Base-by-base conservation (phyloP, 1,140 invertebrate genomes). In the Meloidogyne chitwoodi region DNA sequence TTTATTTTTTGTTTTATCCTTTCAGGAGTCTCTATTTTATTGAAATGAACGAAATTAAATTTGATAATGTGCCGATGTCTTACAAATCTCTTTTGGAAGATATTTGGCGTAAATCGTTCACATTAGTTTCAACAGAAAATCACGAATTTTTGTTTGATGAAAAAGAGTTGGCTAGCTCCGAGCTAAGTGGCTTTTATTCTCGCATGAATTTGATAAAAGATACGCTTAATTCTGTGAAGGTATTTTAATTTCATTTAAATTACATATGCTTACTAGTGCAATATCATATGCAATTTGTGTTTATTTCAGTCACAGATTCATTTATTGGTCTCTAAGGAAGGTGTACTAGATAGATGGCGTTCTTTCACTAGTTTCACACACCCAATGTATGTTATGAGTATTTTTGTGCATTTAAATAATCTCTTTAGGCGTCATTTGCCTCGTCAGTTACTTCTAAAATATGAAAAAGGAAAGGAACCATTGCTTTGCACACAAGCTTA, bases 281-380 rank as follows among this genome's bases (percentile, higher is more conserved):
- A n/a, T n/a, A n/a, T n/a, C n/a, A n/a, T n/a, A n/a, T n/a, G n/a
- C n/a, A n/a, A n/a, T n/a, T n/a, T n/a, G n/a, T 11, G 3, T 64
- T 64, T 31, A 26, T 71, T 71, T 38, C 19, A 73, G 70, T 61
- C 22, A 2, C 22, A 48, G 14, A 26, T 56, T 8, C 48, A 56
- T 56, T 56, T 8, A 8, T 56, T 56, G 6, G 48, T 56, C 4
- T n/a, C 48, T 56, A 19, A 34, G 64, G 31, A 22, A 41, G 14
- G 74, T 31, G 71, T 16, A 22, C 26, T 69, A 19, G 76, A 69
- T 24, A 74, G 68, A 24, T 81, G 80, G 80, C 62, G 69, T 27
- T 41, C 56, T 5, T 81, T 83, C 66, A 81, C 80, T 29, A 79
- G 34, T 16, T 81, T 84, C 56, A 84, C 62, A 14, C 80, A 83